Evolutionary conservation across 2,888 invertebrate species (phyloP), one percentile per base, ranked within the genome.

Genomic region (Thereva nobilitata): DNA sequence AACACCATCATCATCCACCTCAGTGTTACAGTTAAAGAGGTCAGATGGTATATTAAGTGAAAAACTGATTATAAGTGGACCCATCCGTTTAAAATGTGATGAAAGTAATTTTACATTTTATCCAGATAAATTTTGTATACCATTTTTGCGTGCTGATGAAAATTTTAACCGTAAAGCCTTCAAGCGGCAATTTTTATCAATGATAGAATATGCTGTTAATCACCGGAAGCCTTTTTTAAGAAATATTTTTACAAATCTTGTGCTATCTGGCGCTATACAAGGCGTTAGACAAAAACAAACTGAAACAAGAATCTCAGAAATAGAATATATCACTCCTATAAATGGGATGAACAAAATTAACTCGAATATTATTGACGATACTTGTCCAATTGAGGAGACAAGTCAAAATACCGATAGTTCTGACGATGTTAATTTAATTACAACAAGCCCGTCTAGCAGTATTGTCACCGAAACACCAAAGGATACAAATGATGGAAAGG

Each of bases 181-280:
- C 70, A 79, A 77, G 73, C 77, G 78, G 71, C 79, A 79, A 72
- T 79, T 80, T 70, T 78, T 80, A 59, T 70, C 75, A 71, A 74
- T 77, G 64, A 71, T 80, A 56, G 76, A 78, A 68, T 70, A 76
- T 72, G 80, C 80, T 64, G 71, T 79, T 70, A 74, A 77, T 70
- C 78, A 78, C 68, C 76, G 79, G 67, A 80, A 78, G 73, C 76
- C 76, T 70, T 80, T 80, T 71, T 75, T 80, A 69, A 78, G 78
- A 72, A 74, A 79, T 69, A 77, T 80, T 74, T 77, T 76, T 71
- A 75, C 77, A 64, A 76, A 79, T 71, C 75, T 79, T 70, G 75
- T 80, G 55, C 70, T 76, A 44, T 77, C 74, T 65, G 80, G 80
- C 4, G 67, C 56, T 61, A 67, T 70, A 52, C 67, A 64, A 40